Evolutionary conservation across 2,113 vertebrate genomes (phyloP), one percentile per base, ranked within the genome.

Genomic region (Diphyllodes magnificus): DNA sequence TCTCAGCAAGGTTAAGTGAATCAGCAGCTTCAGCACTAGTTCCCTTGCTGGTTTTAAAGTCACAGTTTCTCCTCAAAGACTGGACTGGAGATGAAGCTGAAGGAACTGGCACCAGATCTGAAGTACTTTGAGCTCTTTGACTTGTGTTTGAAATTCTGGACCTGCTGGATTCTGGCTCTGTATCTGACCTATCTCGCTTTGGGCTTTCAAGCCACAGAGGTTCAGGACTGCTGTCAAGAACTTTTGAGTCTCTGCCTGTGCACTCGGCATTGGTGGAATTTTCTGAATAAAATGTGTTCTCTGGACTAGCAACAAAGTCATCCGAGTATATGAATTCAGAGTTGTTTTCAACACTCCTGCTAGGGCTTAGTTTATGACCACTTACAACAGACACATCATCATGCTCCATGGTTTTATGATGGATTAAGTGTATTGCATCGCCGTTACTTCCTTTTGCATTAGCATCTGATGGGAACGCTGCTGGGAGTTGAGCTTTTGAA

Each of bases 221-320:
- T 42, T 98, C 97, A 12, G 97, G 95, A 95, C 98, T 98, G 72
- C 95, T 97, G 31, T 88, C 27, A 15, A 45, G 72, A 94, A 97
- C 95, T 72, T 94, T 95, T 0, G 94, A 98, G 86, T 86, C 97
- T 78, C 78, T 95, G 50, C 96, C 97, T 5, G 60, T 97, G 45
- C 96, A 91, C 30, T 98, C 98, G 8, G 96, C 54, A 73, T 97
- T 98, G 78, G 88, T 98, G 89, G 98, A 98, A 93, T 99, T 98
- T 94, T 99, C 99, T 21, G 97, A 98, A 80, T 98, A 98, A 54
- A 97, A 96, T 7, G 69, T 96, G 50, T 93, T 92, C 65, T 98
- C 96, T 42, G 91, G 77, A 81, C 97, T 98, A 68, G 77, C 92
- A 53, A 95, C 2, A 3, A 98, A 97, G 81, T 98, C 98, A 81